These are phyloP conservation scores for Scalopus aquaticus DNA, from an alignment of 2,113 vertebrate species.

Conservation along the genomic window DNA sequence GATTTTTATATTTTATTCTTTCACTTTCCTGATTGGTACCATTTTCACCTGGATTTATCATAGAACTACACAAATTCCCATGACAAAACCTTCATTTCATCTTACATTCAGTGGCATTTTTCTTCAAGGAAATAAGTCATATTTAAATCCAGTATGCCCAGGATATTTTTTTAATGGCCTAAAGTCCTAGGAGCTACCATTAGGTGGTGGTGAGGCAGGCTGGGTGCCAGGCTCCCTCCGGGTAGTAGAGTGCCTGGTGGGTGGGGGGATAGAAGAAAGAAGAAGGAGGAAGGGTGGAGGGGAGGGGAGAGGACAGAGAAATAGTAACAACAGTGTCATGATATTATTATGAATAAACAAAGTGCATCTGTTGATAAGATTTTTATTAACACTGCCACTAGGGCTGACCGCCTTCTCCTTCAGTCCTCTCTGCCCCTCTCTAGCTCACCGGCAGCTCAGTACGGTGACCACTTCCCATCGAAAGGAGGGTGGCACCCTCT, in stretches of 20 bases:
- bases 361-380: neutral
- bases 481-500: neutral
- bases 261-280: too few species aligned
- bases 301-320: too few species aligned
- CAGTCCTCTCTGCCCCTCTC: too few species aligned
- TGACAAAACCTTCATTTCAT: neutral
- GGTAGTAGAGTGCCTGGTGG: too few species aligned
- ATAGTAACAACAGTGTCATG: too few species aligned
- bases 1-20: neutral
- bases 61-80: neutral
- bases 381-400: neutral
- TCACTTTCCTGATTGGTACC: neutral
- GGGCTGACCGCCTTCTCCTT: too few species aligned
- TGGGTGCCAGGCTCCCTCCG: too few species aligned
- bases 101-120: neutral
- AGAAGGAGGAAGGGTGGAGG: neutral
- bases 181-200: slow-evolving; percentile 30
- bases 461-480: neutral
- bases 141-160: neutral
- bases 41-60: too few species aligned
- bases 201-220: slow-evolving; percentile 20
- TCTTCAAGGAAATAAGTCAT: neutral
- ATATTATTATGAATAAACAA: too few species aligned
- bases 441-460: neutral
- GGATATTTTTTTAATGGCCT: neutral